Evolutionary conservation across 2,113 vertebrate genomes (phyloP).

Genomic region (Tenrec ecaudatus): DNA sequence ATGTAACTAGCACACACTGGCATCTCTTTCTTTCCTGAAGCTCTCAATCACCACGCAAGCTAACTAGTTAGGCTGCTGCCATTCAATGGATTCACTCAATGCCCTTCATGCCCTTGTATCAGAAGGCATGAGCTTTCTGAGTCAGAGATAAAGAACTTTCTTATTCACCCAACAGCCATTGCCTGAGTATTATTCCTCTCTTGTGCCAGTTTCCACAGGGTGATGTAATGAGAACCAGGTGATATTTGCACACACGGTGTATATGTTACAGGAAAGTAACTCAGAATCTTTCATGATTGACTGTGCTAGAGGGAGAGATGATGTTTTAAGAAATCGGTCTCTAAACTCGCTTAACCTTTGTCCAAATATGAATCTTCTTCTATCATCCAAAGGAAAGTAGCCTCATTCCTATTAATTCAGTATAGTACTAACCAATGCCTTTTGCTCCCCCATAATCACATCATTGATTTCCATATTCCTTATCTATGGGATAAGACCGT

Average conservation of each 20-base stretch:
- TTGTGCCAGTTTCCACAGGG: not conserved
- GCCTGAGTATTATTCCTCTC: not conserved
- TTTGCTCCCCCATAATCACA: not conserved
- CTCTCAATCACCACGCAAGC: no score
- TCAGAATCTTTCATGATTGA: not conserved
- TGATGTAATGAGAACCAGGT: not conserved
- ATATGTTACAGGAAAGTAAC: not conserved
- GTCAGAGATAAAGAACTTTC: not conserved
- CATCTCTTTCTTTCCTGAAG: not conserved
- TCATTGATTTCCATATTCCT: not conserved
- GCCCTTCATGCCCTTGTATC: no score
- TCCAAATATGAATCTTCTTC: not conserved
- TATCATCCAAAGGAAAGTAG: not conserved
- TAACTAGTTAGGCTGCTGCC: not conserved
- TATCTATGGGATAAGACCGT: not conserved
- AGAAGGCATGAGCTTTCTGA: not conserved
- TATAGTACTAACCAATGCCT: not conserved
- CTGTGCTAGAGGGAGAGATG: not conserved
- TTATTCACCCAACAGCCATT: not conserved
- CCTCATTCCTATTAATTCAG: not conserved
- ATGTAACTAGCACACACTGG: no score
- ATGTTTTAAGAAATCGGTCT: not conserved
- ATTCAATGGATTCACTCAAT: not conserved
- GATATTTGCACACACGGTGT: not conserved
- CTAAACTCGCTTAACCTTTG: not conserved